Conservation (phyloP, 2,113 vertebrate genomes). For the Cranoglanis bouderius region DNA sequence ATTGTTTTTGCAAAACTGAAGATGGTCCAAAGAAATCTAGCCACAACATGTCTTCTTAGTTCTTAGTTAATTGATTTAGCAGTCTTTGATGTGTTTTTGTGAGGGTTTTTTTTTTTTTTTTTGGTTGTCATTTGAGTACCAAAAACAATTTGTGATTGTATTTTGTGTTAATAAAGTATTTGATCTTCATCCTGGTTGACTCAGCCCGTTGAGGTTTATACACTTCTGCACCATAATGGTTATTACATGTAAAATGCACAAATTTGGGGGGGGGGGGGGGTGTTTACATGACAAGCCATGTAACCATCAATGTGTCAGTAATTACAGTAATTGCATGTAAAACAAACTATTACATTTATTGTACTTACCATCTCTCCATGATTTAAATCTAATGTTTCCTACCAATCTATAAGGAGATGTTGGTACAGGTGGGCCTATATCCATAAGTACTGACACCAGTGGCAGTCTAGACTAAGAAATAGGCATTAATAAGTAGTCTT, state of each 20-base stretch:
- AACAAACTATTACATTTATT: not conserved
- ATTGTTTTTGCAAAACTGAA: not conserved
- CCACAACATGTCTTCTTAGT: not conserved
- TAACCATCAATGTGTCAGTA: not conserved
- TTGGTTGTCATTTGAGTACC: not conserved
- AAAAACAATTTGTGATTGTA: not conserved
- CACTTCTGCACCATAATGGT: not conserved
- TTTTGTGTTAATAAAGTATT: constrained; percentile 18
- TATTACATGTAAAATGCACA: not conserved
- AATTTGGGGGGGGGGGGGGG: too few relatives aligned
- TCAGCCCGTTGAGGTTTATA: not conserved
- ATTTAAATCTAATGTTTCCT: not conserved
- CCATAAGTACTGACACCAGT: not conserved
- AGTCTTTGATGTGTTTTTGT: not conserved
- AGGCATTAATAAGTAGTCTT: not conserved
- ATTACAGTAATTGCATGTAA: not conserved
- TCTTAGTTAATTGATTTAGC: not conserved
- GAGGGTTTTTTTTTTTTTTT: too few relatives aligned
- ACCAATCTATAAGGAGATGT: not conserved
- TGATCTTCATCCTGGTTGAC: not conserved
- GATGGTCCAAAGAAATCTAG: constrained; percentile 8
- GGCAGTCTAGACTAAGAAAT: not conserved
- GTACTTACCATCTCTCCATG: not conserved
- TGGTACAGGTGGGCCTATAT: not conserved
- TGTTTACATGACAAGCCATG: not conserved